Evolutionary conservation across 2,113 vertebrate species (phyloP).

Genomic region (Eidolon helvum): DNA sequence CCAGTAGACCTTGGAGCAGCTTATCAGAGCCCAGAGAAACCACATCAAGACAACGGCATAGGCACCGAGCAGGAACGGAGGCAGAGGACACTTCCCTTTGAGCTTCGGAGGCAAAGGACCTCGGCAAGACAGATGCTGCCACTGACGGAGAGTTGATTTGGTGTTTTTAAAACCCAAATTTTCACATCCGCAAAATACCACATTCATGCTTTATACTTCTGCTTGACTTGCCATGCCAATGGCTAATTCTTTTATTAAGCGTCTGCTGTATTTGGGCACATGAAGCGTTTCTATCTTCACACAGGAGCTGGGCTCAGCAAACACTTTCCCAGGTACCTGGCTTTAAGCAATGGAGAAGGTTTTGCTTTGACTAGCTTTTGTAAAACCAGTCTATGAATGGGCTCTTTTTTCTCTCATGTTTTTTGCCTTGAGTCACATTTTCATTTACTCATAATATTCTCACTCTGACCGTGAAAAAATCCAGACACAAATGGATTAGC

Average conservation of each 20-base stretch:
- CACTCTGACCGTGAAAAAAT: background rate
- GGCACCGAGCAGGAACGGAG: background rate
- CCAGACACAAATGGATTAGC: background rate
- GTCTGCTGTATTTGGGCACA: background rate
- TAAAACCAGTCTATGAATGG: background rate
- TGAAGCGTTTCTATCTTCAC: background rate
- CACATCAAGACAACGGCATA: rapidly evolving
- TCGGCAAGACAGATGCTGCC: background rate
- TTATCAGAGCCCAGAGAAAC: background rate
- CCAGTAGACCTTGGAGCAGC: background rate
- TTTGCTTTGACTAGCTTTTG: background rate
- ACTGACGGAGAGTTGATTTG: background rate
- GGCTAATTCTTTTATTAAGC: background rate
- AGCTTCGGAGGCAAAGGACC: background rate
- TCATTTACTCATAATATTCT: background rate
- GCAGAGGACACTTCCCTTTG: background rate
- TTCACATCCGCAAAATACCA: background rate
- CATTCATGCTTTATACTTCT: background rate
- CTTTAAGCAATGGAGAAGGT: background rate
- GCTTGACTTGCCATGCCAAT: background rate
- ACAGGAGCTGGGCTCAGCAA: background rate
- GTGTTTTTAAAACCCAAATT: background rate
- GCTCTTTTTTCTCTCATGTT: background rate
- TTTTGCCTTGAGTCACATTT: background rate
- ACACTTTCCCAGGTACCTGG: background rate